A percentile compares a stretch with the other conserved stretches of the same genome.
phyloP scores from a whole-genome alignment of 2,797 vertebrate species.

The Anabacerthia variegaticeps region DNA sequence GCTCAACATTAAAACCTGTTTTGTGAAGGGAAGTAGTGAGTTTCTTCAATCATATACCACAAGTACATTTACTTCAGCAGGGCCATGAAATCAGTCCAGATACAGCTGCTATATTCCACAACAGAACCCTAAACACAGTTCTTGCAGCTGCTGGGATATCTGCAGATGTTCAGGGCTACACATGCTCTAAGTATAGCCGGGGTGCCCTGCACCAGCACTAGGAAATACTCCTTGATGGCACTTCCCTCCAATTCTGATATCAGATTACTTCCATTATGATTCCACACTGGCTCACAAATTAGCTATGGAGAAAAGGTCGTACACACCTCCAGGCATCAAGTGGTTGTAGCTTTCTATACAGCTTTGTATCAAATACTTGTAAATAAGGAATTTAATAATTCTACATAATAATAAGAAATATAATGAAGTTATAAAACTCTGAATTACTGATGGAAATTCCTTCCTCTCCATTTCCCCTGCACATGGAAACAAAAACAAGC shows the following conservation, averaged over 20 bases:
- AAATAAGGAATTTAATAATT: neutral
- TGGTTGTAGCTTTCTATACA: neutral
- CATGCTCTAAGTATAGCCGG: neutral
- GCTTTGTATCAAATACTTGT: neutral
- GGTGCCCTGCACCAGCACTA: neutral
- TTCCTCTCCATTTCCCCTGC: neutral
- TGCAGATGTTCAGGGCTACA: neutral
- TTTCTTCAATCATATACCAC: neutral
- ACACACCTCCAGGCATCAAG: neutral
- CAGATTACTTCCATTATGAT: neutral
- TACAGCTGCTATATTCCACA: neutral
- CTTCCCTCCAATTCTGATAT: neutral
- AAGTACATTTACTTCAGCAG: neutral
- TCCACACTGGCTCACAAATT: neutral
- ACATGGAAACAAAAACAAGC: neutral
- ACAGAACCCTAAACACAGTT: neutral
- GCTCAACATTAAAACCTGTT: neutral
- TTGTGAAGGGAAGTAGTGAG: fast-evolving
- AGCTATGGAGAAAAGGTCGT: neutral
- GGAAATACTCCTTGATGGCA: neutral
- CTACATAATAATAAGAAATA: neutral
- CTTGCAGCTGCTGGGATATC: neutral
- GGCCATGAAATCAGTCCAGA: neutral
- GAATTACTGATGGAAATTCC: neutral
- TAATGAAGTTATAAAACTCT: neutral